Percentiles rank a stretch among this genome's conserved stretches.
Conservation (phyloP, 2,113 vertebrate species). For the Hymenochirus boettgeri region DNA sequence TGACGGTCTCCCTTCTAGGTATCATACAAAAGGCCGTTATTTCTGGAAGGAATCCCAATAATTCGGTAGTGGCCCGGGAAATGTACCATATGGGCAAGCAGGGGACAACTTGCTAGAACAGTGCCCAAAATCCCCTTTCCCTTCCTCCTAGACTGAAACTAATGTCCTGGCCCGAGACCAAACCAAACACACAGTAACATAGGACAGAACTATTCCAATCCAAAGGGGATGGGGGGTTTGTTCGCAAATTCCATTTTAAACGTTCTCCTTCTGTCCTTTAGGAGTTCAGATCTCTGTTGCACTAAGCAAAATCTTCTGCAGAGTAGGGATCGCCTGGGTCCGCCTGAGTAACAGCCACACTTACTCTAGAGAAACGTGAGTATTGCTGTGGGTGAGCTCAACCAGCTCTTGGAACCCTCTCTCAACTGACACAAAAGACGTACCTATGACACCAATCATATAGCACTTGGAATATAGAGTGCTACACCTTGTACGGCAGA, state of each 20-base stretch:
- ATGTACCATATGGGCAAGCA: too few species aligned
- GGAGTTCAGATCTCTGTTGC: constrained; percentile 73
- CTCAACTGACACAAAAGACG: too few species aligned
- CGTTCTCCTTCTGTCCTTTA: constrained; percentile 32
- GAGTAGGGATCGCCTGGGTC: constrained; percentile 65
- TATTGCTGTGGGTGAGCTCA: not conserved
- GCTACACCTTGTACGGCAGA: too few species aligned
- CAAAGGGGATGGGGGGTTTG: too few species aligned
- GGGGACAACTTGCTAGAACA: not conserved
- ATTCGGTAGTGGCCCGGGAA: constrained; percentile 62
- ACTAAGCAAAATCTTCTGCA: constrained; percentile 68
- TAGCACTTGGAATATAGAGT: too few species aligned
- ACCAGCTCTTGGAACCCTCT: too few species aligned
- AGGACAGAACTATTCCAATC: too few species aligned
- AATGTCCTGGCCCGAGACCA: too few species aligned
- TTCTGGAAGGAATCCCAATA: constrained; percentile 76
- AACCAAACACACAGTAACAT: too few species aligned
- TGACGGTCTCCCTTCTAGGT: constrained; percentile 58
- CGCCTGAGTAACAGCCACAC: constrained; percentile 91
- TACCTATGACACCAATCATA: too few species aligned
- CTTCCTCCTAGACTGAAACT: too few species aligned
- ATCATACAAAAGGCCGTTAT: constrained; percentile 75
- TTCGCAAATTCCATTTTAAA: too few species aligned
- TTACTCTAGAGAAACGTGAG: constrained; percentile 83
- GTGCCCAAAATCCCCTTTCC: not conserved